Base-by-base conservation (phyloP, 1,140 invertebrate genomes). In the Nephila pilipes region DNA sequence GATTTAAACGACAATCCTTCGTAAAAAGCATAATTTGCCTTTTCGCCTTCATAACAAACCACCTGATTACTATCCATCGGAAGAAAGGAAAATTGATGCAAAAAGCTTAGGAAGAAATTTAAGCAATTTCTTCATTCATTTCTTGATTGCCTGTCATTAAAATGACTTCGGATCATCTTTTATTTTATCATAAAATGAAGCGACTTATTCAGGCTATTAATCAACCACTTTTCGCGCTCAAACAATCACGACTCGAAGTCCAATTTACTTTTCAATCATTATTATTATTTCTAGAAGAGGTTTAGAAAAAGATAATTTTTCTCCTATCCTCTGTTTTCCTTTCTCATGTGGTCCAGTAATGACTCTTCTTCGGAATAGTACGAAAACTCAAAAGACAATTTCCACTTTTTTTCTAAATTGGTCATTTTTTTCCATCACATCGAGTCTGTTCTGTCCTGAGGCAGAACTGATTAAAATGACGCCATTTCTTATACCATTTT, bases 261-360 rank as follows among this genome's bases (percentile, higher is more conserved):
- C 83, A 85, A 85, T 85, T 85, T 85, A 58, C 55, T 60, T 36
- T 58, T 57, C 57, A 85, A 85, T 85, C 83, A 85, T 85, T 85
- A 85, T 58, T 83, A 36, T 25, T 55, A 83, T 83, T 83, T 83
- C 80, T 46, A 20, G 54, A 55, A 32, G 29, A 55, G 29, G 75
- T 10, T 38, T n/a, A 60, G 25, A 54, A 83, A 25, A 55, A 83
- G 80, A 83, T 55, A 83, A 54, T 83, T 83, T 83, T 83, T 83
- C 83, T 60, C 36, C 16, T 54, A 38, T 38, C 46, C 25, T 20
- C 79, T 38, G 36, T 81, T 22, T 81, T 46, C 20, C n/a, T 85
- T 36, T 32, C 25, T 60, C 57, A n/a, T 36, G 57, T 60, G 29
- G 83, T 85, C n/a, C 29, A 32, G 20, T 85, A 88, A 88, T 65